Conservation (phyloP, 2,113 vertebrate genomes). For the Empidonax traillii region DNA sequence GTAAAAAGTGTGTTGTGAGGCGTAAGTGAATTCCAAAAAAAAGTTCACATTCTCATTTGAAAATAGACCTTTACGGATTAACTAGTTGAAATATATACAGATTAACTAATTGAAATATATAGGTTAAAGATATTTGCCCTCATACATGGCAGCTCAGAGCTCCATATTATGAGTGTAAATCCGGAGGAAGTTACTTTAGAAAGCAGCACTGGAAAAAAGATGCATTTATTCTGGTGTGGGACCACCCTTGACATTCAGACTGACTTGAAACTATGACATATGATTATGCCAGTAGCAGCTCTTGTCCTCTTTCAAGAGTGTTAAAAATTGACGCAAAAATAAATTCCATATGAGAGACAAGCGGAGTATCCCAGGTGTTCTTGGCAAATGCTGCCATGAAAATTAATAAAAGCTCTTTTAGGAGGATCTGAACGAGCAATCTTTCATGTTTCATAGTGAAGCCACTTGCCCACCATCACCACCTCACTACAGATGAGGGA, state of each 20-base stretch:
- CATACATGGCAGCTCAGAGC: neutral
- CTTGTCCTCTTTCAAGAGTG: slow-evolving; percentile 19
- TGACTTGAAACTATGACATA: neutral
- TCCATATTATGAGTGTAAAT: neutral
- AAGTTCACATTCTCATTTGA: neutral
- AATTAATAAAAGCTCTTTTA: slow-evolving; percentile 33
- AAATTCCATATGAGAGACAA: slow-evolving; percentile 27
- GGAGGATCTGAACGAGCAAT: slow-evolving; percentile 27
- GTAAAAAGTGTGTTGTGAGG: neutral
- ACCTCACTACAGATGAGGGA: slow-evolving; percentile 29
- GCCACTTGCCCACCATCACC: slow-evolving; percentile 36
- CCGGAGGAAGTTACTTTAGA: neutral
- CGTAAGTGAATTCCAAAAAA: neutral
- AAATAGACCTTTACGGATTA: neutral
- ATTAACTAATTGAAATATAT: neutral
- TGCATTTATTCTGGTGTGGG: neutral
- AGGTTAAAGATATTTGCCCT: neutral
- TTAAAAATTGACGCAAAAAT: neutral
- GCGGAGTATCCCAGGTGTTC: slow-evolving; percentile 54
- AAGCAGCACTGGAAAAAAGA: neutral
- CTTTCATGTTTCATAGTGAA: slow-evolving; percentile 19
- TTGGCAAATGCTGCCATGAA: neutral
- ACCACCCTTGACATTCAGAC: neutral
- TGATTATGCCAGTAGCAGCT: slow-evolving; percentile 22
- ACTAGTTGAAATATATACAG: neutral